Evolutionary conservation across 2,797 vertebrate species (phyloP).

Genomic region (Prionace glauca): DNA sequence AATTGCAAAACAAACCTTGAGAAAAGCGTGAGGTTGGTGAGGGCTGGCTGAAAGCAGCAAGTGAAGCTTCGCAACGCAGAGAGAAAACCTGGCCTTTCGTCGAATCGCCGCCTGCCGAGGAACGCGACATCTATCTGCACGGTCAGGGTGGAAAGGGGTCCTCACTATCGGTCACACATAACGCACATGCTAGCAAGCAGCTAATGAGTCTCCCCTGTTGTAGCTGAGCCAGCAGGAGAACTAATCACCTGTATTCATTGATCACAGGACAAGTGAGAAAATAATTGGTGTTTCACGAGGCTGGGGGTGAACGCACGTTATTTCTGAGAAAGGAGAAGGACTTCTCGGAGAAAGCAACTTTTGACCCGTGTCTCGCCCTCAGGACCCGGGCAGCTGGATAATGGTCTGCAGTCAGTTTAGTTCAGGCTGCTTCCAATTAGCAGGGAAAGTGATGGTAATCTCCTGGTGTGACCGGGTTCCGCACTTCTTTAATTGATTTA

Average conservation of each 20-base stretch:
- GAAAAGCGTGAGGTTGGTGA: background rate
- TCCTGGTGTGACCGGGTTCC: background rate
- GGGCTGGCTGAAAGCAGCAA: background rate
- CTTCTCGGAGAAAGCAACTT: background rate
- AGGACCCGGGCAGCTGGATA: background rate
- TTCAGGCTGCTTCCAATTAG: background rate
- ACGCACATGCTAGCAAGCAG: background rate
- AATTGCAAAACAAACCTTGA: background rate
- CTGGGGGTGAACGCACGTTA: background rate
- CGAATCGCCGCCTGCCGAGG: background rate
- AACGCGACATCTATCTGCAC: background rate
- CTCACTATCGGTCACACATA: background rate
- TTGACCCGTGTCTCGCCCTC: background rate
- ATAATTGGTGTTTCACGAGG: background rate
- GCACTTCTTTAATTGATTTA: background rate
- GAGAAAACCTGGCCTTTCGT: background rate
- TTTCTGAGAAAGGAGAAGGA: background rate
- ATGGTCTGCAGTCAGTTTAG: background rate
- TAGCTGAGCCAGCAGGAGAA: background rate
- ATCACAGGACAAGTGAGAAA: background rate
- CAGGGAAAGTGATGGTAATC: too few relatives aligned
- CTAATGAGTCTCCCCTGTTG: background rate
- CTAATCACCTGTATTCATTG: background rate
- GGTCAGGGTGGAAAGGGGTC: background rate
- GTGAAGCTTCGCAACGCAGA: background rate